Evolutionary conservation across 1,140 invertebrate genomes (phyloP).

Genomic region (Antheraea mylitta): DNA sequence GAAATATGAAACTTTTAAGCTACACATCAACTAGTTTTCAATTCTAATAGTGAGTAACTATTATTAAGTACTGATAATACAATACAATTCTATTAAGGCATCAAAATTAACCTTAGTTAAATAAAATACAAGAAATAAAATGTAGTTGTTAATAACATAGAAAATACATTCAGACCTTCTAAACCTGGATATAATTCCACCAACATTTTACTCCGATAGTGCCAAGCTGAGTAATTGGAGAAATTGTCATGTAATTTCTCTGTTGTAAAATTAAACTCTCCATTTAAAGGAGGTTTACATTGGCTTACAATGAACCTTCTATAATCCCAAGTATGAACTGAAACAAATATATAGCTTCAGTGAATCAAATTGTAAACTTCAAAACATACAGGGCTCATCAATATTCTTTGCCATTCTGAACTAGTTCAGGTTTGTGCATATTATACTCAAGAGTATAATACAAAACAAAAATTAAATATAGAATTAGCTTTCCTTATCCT

Average conservation of each 20-base stretch:
- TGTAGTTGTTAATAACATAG: not conserved
- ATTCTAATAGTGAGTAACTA: no score
- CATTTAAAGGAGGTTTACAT: conserved; percentile 81
- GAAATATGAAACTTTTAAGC: no score
- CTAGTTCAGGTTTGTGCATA: no score
- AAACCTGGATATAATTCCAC: conserved; percentile 86
- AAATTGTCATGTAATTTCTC: conserved; percentile 94
- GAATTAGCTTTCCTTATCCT: no score
- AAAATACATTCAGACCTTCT: conserved; percentile 47
- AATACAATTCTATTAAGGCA: no score
- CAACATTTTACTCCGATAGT: conserved; percentile 95
- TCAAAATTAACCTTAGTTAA: no score
- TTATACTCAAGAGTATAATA: no score
- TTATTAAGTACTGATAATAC: no score
- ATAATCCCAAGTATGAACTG: conserved; percentile 98
- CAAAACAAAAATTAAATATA: no score
- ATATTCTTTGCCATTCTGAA: no score
- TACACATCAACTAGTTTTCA: no score
- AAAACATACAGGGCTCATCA: no score
- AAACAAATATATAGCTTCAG: conserved; percentile 26
- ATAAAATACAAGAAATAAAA: not conserved
- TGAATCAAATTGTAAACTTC: conserved; percentile 13
- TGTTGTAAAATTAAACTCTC: conserved; percentile 91
- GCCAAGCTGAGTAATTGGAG: conserved; percentile 99
- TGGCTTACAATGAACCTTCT: conserved; percentile 87